Evolutionary conservation across 37 sponge, comb jelly and placozoan species (phyloP).

Genomic region (Ianthella basta): DNA sequence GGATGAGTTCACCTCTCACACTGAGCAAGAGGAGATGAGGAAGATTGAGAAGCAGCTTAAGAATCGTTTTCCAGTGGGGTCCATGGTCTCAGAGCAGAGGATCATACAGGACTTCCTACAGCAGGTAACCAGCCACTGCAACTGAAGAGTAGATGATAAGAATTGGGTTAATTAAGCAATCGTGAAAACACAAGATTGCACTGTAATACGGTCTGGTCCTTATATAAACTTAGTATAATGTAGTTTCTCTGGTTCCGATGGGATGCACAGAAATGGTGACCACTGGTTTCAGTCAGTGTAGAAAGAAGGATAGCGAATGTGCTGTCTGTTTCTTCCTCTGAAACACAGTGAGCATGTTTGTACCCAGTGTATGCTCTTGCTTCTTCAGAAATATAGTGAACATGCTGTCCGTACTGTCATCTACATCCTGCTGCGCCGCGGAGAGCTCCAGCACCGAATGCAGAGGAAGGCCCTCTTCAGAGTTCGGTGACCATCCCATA

Average conservation of each 20-base stretch:
- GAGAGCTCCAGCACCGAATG: conserved; percentile 98
- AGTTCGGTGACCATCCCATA: conserved; percentile 52
- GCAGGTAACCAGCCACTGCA: conserved; percentile 72
- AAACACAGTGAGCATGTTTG: conserved; percentile 90
- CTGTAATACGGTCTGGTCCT: too few relatives aligned
- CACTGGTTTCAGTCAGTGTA: too few relatives aligned
- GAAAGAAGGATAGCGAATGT: too few relatives aligned
- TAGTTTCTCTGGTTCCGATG: too few relatives aligned
- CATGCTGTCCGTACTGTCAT: conserved; percentile 83
- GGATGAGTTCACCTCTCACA: conserved; percentile 90
- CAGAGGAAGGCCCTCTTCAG: conserved; percentile 98
- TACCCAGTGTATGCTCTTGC: too few relatives aligned
- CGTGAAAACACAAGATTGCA: too few relatives aligned
- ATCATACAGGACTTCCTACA: conserved; percentile 95
- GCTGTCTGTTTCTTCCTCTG: conserved; percentile 37
- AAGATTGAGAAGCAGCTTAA: conserved; percentile 94
- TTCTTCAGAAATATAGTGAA: conserved; percentile 90
- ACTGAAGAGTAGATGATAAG: too few relatives aligned
- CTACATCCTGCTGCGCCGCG: conserved; percentile 91
- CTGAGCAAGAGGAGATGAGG: conserved; percentile 93
- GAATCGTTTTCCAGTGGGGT: conserved; percentile 95
- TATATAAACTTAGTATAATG: too few relatives aligned
- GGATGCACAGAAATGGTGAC: neutral
- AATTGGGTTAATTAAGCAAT: too few relatives aligned
- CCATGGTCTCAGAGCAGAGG: conserved; percentile 95